Percentiles rank a stretch among this genome's conserved stretches.
Conservation (phyloP, 2,113 vertebrate species). For the Myotis yumanensis region DNA sequence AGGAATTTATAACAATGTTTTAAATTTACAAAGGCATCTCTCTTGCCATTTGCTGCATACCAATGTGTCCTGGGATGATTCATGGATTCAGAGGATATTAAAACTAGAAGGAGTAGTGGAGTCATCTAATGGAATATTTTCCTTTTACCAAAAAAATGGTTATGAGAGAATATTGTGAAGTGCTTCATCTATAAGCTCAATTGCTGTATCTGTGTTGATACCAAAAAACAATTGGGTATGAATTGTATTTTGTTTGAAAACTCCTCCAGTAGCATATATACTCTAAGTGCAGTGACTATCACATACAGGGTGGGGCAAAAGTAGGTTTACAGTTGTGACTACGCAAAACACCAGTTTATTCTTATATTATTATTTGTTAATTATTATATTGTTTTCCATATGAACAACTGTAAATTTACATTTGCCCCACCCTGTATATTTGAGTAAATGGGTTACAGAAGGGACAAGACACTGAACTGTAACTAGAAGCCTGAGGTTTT, state of each 20-base stretch:
- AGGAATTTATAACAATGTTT: conserved; percentile 31
- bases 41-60: not conserved
- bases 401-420: too few relatives aligned
- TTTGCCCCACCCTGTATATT: not conserved
- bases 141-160: not conserved
- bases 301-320: not conserved
- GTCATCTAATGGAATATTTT: not conserved
- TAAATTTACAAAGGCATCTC: conserved; percentile 28
- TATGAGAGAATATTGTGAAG: not conserved
- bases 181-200: not conserved
- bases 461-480: not conserved
- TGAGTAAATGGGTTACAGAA: not conserved
- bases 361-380: too few relatives aligned
- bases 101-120: not conserved
- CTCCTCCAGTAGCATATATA: not conserved
- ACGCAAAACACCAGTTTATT: too few relatives aligned
- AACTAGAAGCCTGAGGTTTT: not conserved
- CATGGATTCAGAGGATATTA: not conserved
- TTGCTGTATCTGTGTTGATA: not conserved
- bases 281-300: not conserved
- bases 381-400: too few relatives aligned
- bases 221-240: not conserved
- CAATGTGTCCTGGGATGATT: not conserved
- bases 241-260: conserved; percentile 1
- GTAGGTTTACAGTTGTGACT: too few relatives aligned